Percentiles rank a stretch among this genome's conserved stretches.
phyloP scores from a whole-genome alignment of 2,113 vertebrate species.

The Carassius auratus region DNA sequence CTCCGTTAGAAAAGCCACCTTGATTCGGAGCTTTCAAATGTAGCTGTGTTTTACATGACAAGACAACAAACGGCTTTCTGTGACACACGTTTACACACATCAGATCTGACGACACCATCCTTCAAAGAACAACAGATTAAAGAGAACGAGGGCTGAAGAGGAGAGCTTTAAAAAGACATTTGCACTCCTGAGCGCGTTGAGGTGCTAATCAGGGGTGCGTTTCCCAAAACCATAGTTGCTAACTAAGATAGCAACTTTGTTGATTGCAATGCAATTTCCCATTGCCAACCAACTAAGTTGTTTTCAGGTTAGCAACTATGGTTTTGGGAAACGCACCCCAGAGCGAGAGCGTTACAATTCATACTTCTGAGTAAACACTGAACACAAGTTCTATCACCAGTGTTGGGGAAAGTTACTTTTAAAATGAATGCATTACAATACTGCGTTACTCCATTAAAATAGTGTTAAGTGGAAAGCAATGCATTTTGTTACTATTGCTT shows the following conservation, averaged over 20 bases:
- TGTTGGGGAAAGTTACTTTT: no score
- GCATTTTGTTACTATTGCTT: no score
- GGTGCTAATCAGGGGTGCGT: slow-evolving; percentile 12
- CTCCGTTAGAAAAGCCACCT: background rate
- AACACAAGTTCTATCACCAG: background rate
- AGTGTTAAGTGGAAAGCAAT: no score
- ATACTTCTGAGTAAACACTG: background rate
- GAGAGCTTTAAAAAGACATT: slow-evolving; percentile 12
- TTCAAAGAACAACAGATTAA: slow-evolving; percentile 22
- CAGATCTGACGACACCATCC: slow-evolving; percentile 23
- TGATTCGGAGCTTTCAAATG: background rate
- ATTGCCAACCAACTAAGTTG: no score
- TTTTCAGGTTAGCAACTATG: no score
- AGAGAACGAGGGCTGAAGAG: slow-evolving; percentile 17
- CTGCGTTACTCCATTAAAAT: no score
- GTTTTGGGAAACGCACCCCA: background rate
- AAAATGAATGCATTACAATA: no score
- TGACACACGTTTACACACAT: slow-evolving; percentile 36
- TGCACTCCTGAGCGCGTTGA: slow-evolving; percentile 11
- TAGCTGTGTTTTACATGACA: slow-evolving; percentile 36
- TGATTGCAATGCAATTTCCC: no score
- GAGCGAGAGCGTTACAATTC: background rate
- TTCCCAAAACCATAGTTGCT: no score
- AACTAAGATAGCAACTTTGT: no score
- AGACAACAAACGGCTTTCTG: slow-evolving; percentile 44